phyloP scores from a whole-genome alignment of 2,888 invertebrate genomes.

The Sarcophaga rosellei region DNA sequence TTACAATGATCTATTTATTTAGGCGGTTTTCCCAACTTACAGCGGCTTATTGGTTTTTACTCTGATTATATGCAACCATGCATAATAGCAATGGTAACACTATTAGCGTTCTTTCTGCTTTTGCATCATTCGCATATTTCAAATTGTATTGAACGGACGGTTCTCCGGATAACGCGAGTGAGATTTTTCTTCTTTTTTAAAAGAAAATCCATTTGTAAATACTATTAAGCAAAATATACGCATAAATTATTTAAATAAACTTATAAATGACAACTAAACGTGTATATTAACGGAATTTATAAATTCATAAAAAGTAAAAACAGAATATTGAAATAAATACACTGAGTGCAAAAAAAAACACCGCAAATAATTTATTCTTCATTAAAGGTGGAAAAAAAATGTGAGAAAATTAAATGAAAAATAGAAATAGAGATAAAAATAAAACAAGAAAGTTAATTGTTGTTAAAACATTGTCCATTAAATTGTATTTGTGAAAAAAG shows the following conservation, averaged over 20 bases:
- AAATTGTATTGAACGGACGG: slow-evolving; percentile 47
- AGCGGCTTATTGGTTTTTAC: not conserved
- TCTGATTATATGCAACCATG: not conserved
- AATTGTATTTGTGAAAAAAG: not conserved
- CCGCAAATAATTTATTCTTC: not conserved
- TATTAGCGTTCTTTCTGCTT: slow-evolving; percentile 34
- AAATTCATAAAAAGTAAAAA: not conserved
- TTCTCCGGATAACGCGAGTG: slow-evolving; percentile 26
- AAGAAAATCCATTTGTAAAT: slow-evolving; percentile 16
- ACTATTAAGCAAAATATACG: slow-evolving; percentile 15
- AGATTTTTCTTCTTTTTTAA: not conserved
- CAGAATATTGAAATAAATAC: slow-evolving; percentile 2
- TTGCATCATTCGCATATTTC: slow-evolving; percentile 57
- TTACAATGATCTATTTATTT: not conserved
- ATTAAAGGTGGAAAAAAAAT: slow-evolving; percentile 5
- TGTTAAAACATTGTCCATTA: not conserved
- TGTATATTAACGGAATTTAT: slow-evolving; percentile 4
- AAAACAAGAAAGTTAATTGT: not conserved
- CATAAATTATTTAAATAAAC: slow-evolving; percentile 44
- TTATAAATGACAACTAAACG: slow-evolving; percentile 9
- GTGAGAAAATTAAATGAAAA: slow-evolving; percentile 17
- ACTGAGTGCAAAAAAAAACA: slow-evolving; percentile 1
- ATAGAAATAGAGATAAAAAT: not conserved
- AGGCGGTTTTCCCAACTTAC: not conserved
- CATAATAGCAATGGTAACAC: not conserved